phyloP scores from a whole-genome alignment of 2,113 vertebrate species.

The Azemiops feae region DNA sequence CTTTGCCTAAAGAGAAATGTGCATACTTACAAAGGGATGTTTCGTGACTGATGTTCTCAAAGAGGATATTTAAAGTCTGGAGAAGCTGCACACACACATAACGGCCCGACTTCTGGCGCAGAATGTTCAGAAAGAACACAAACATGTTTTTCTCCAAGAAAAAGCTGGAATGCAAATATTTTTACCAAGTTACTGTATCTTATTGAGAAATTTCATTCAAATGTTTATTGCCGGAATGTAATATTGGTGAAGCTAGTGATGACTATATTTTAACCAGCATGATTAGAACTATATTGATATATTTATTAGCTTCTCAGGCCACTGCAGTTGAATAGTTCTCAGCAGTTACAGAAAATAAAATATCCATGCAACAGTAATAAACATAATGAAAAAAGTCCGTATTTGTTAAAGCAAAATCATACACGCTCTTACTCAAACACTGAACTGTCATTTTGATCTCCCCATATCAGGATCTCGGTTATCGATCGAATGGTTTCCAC shows the following conservation, averaged over 20 bases:
- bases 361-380: neutral
- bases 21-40: conserved; percentile 90
- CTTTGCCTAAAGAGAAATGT: neutral
- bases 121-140: conserved; percentile 97
- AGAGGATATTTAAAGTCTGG: conserved; percentile 97
- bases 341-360: neutral
- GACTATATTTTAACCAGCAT: neutral
- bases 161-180: conserved; percentile 75
- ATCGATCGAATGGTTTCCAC: conserved; percentile 98
- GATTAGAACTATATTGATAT: neutral
- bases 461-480: conserved; percentile 98
- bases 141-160: conserved; percentile 99
- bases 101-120: conserved; percentile 95
- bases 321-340: neutral
- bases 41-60: conserved; percentile 98
- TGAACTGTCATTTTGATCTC: conserved; percentile 98
- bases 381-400: neutral
- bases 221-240: neutral
- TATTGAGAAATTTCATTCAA: neutral
- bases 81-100: conserved; percentile 98
- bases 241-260: neutral
- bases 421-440: conserved; percentile 92
- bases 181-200: neutral
- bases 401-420: neutral
- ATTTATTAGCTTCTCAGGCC: neutral